A percentile compares a stretch with the other conserved stretches of the same genome.
Conservation (phyloP, 2,797 vertebrate species). For the Merluccius polli region DNA sequence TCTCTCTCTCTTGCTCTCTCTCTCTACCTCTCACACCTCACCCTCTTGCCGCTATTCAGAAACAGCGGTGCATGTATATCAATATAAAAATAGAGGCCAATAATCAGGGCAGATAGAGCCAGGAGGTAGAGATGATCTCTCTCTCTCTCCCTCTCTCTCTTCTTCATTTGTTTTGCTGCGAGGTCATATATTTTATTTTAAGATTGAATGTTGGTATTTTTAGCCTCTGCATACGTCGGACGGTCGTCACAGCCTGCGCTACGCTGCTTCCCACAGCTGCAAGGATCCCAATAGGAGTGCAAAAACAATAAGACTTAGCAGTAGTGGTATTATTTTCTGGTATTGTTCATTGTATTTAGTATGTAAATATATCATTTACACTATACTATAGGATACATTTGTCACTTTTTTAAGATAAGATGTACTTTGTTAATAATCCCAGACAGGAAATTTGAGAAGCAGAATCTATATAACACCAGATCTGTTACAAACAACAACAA, state of each 20-base stretch:
- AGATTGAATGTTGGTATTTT: not conserved
- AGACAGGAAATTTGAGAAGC: not conserved
- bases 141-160: not conserved
- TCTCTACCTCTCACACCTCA: not conserved
- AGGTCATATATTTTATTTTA: no score
- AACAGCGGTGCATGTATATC: not conserved
- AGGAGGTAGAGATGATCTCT: slow-evolving; percentile 1
- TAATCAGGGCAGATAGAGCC: not conserved
- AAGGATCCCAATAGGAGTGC: not conserved
- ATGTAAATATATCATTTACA: not conserved
- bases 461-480: not conserved
- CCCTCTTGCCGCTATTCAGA: not conserved
- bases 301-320: no score
- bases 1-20: slow-evolving; percentile 16
- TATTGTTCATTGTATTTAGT: not conserved
- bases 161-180: not conserved
- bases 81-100: not conserved
- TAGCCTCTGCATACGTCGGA: not conserved
- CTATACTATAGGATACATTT: not conserved
- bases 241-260: not conserved
- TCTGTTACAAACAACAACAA: not conserved
- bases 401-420: not conserved
- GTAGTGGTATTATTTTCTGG: not conserved
- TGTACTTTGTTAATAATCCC: not conserved
- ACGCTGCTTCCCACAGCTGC: not conserved